Conservation (phyloP, 2,888 invertebrate genomes). For the Rhagium mordax region DNA sequence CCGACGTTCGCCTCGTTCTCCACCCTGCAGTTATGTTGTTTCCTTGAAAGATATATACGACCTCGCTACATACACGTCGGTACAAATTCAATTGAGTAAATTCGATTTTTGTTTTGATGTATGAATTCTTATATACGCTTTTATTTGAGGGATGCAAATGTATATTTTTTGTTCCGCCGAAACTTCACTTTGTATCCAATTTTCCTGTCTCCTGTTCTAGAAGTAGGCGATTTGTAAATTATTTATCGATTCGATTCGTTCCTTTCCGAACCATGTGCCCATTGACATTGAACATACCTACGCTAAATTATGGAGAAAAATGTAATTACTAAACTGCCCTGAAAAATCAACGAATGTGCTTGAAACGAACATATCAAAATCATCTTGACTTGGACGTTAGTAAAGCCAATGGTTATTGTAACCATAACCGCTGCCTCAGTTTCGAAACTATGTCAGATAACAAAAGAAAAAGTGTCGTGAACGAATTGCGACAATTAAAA, state of each 20-base stretch:
- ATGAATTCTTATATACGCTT: constrained; percentile 23
- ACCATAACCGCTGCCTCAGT: too few species aligned
- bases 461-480: neutral
- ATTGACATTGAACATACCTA: too few species aligned
- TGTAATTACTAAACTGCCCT: too few species aligned
- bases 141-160: constrained; percentile 22
- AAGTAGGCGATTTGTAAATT: constrained; percentile 7
- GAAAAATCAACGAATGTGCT: too few species aligned
- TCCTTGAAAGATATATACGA: neutral
- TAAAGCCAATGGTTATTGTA: too few species aligned
- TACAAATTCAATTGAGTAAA: constrained; percentile 16
- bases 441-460: too few species aligned
- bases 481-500: neutral
- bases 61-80: neutral
- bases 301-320: too few species aligned
- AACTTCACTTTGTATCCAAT: neutral
- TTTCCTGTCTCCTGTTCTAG: neutral
- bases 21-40: neutral
- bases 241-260: constrained; percentile 1
- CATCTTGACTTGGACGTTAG: too few species aligned
- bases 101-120: constrained; percentile 18
- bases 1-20: neutral
- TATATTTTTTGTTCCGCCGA: neutral
- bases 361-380: too few species aligned
- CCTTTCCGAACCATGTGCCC: too few species aligned